Base-by-base conservation (phyloP, 2,797 vertebrate genomes). In the Cercopithecus neglectus region DNA sequence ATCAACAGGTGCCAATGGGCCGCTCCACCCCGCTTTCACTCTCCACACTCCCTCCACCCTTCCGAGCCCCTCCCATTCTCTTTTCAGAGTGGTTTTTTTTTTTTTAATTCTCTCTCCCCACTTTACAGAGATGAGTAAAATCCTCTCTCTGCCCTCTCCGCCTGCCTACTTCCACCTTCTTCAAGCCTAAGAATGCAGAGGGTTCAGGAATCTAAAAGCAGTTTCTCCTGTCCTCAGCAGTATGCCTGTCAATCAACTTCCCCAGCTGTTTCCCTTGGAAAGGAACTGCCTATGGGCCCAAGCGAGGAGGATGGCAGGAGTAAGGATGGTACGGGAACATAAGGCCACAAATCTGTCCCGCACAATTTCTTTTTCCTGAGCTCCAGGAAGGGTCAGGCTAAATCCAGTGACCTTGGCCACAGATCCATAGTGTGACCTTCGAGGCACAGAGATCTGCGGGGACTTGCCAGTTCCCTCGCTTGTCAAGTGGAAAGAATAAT, bases 351-450 rank as follows among this genome's bases (percentile, higher is more conserved):
- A 78, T 84, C 70, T 33, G 2, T 80, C 48, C 57, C 21, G 6
- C 14, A 24, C 53, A 12, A 36, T 48, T 94, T 94, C 86, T 57
- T 70, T 78, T 64, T 78, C 24, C 87, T 85, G 91, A 75, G 59
- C 24, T 89, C 59, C 70, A 75, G 70, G 44, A 90, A 80, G 87
- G 72, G 14, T 0, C 8, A 4, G 36, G 46, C 19, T 5, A 12
- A 81, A 36, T 14, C 55, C 30, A 11, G 59, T 8, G 24, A 14
- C 91, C 83, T 28, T 64, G 55, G 48, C 48, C 83, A 4, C 1
- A 5, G 44, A 61, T 61, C 44, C 59, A 24, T 5, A 48, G 30
- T 1, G 9, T 76, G 55, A 79, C 91, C 92, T 97, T 55, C 39
- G 67, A 96, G 59, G 33, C 48, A 50, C 78, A 70, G 48, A 91